Conservation (phyloP, 2,113 vertebrate species). For the Sphaerodactylus townsendi region DNA sequence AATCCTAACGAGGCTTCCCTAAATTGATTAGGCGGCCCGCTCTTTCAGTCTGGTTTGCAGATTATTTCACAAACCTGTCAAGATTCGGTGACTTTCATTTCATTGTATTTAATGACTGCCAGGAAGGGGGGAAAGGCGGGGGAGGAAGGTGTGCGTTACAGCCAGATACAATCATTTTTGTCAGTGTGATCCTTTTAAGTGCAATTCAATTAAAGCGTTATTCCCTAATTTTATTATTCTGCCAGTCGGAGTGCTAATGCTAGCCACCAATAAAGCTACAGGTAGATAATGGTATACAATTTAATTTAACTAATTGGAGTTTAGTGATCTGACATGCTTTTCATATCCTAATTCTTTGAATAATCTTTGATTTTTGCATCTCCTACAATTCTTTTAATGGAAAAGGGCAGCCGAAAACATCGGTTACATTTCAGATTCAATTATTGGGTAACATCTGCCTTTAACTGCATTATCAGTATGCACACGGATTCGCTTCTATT, state of each 20-base stretch:
- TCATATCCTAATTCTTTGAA: conserved; percentile 94
- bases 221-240: conserved; percentile 97
- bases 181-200: conserved; percentile 97
- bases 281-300: conserved; percentile 92
- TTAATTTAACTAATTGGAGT: conserved; percentile 98
- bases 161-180: conserved; percentile 94
- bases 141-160: conserved; percentile 83
- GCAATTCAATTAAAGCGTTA: conserved; percentile 98
- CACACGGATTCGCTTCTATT: conserved; percentile 65
- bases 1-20: conserved; percentile 82
- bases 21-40: conserved; percentile 88
- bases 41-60: conserved; percentile 80
- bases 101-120: conserved; percentile 92
- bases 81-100: conserved; percentile 86
- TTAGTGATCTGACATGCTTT: conserved; percentile 92
- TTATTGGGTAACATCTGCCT: conserved; percentile 86
- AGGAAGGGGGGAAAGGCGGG: conserved; percentile 38
- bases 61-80: conserved; percentile 90
- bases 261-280: conserved; percentile 83
- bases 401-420: conserved; percentile 84
- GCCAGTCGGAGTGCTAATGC: conserved; percentile 80
- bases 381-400: conserved; percentile 87
- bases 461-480: conserved; percentile 78
- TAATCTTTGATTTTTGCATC: conserved; percentile 88
- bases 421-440: conserved; percentile 79